These are phyloP conservation scores for Mizuhopecten yessoensis DNA, from an alignment of 1,140 invertebrate genomes.

Conservation along the genomic window DNA sequence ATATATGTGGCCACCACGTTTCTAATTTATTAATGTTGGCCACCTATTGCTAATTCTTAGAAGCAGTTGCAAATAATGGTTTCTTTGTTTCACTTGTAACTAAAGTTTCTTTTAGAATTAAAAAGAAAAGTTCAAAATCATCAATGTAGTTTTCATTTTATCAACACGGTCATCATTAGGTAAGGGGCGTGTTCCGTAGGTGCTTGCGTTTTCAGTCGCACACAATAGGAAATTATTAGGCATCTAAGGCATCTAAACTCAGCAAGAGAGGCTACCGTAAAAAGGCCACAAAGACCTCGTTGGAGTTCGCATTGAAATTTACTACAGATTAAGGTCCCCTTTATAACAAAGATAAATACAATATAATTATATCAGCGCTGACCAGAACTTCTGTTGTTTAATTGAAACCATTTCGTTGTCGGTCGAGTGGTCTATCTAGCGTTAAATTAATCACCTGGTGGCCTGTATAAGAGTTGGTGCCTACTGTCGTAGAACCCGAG, in stretches of 20 bases:
- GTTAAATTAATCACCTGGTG: background rate
- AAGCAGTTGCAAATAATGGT: too few species aligned
- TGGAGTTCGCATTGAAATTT: background rate
- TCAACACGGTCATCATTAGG: background rate
- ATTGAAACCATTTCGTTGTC: slow-evolving; percentile 14
- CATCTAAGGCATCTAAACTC: background rate
- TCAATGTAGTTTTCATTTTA: background rate
- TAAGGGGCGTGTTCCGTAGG: background rate
- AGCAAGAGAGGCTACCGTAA: background rate
- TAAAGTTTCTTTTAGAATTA: too few species aligned
- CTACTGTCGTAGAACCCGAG: background rate
- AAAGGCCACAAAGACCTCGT: background rate
- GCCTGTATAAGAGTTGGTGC: background rate
- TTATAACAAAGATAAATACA: background rate
- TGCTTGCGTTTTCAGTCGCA: too few species aligned
- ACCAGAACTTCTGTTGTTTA: background rate
- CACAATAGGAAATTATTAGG: background rate
- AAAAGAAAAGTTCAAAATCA: background rate
- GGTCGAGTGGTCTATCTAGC: background rate
- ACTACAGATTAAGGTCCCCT: background rate
- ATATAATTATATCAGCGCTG: background rate
- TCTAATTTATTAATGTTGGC: too few species aligned
- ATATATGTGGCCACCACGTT: too few species aligned
- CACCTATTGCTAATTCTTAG: too few species aligned
- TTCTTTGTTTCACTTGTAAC: too few species aligned